phyloP scores from a whole-genome alignment of 2,113 vertebrate species.

The Chloebia gouldiae region DNA sequence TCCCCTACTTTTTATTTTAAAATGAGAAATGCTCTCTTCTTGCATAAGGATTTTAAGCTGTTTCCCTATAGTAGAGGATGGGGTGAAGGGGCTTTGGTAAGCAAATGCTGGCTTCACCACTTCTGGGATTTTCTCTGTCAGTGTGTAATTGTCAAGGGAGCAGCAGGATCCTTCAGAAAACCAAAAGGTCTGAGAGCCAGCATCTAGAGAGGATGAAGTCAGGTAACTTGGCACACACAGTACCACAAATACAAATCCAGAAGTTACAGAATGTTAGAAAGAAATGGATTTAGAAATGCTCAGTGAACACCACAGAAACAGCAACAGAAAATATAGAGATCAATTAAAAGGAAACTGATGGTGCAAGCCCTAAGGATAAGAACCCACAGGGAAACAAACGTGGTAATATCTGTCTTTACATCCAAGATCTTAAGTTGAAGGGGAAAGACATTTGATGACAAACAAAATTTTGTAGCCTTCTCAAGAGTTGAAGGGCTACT shows the following conservation, averaged over 20 bases:
- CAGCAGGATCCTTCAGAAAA: not conserved
- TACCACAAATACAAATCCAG: not conserved
- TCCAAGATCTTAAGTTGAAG: not conserved
- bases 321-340: not conserved
- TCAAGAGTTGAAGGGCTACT: not conserved
- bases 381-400: not conserved
- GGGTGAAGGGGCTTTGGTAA: not conserved
- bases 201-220: not conserved
- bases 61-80: not conserved
- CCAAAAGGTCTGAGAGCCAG: not conserved
- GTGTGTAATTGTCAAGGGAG: not conserved
- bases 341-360: not conserved
- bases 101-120: not conserved
- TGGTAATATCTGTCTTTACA: not conserved
- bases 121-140: not conserved
- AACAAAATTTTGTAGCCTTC: not conserved
- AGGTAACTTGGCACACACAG: not conserved
- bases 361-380: not conserved
- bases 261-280: not conserved
- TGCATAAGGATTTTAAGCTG: not conserved
- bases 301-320: not conserved
- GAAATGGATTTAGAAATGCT: not conserved
- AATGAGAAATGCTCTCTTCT: not conserved
- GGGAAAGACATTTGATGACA: not conserved
- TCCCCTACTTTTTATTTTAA: not conserved